Conservation (phyloP, 1,140 invertebrate species). For the Eciton burchellii region DNA sequence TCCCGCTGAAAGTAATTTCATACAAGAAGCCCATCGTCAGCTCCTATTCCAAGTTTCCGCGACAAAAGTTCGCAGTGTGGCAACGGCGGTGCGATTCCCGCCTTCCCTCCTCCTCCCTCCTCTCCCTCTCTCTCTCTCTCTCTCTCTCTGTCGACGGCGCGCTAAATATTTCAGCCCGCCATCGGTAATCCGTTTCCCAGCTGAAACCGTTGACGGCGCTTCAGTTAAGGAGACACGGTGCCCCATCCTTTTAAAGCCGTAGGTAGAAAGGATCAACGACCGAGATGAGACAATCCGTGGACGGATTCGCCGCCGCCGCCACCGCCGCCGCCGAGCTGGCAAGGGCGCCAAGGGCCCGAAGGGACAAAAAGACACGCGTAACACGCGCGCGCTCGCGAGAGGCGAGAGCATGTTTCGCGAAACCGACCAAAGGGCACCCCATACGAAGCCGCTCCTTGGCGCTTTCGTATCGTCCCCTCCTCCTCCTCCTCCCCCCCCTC, state of each 20-base stretch:
- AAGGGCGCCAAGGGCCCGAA: constrained; percentile 17
- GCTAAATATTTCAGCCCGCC: constrained; percentile 60
- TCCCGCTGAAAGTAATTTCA: constrained; percentile 55
- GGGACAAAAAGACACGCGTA: constrained; percentile 50
- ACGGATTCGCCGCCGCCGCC: constrained; percentile 45
- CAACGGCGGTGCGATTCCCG: constrained; percentile 53
- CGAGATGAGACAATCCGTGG: constrained; percentile 55
- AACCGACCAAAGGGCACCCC: no score
- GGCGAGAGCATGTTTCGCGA: constrained; percentile 61
- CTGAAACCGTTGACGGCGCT: constrained; percentile 57
- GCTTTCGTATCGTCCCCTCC: no score
- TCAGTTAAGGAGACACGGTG: constrained; percentile 57
- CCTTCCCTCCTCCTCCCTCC: no score
- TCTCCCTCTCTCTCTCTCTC: no score
- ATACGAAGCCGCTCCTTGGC: no score
- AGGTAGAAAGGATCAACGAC: constrained; percentile 63
- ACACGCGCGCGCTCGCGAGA: constrained; percentile 48
- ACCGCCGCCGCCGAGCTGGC: constrained; percentile 6
- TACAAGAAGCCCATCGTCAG: constrained; percentile 54
- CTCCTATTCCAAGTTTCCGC: constrained; percentile 50
- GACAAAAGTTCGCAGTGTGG: constrained; percentile 51
- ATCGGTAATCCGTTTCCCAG: constrained; percentile 59
- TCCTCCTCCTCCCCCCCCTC: not conserved
- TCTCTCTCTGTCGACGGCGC: constrained; percentile 24
- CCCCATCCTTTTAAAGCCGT: constrained; percentile 34